Conservation (phyloP, 2,888 invertebrate species). For the Scaeva pyrastri region DNA sequence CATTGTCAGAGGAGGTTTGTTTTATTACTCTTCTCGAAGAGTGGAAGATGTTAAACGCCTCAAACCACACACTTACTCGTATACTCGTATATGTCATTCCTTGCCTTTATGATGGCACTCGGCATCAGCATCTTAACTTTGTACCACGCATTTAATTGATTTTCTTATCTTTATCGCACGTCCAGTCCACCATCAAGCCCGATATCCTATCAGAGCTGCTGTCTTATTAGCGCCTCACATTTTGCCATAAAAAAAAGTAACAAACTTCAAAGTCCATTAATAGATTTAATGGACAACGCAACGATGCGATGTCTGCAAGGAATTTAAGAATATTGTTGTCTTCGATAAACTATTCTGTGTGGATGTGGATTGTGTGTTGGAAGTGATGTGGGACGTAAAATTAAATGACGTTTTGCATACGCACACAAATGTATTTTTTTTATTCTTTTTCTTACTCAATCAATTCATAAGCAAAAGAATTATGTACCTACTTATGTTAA, state of each 20-base stretch:
- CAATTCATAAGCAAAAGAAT: conserved; percentile 24
- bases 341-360: not conserved
- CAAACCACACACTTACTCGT: conserved; percentile 9
- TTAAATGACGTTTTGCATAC: conserved; percentile 36
- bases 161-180: conserved; percentile 70
- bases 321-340: conserved; percentile 32
- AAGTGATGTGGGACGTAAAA: conserved; percentile 49
- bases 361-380: conserved; percentile 25
- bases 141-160: conserved; percentile 68
- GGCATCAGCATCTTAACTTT: conserved; percentile 38
- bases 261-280: conserved; percentile 39
- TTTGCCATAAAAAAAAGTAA: not conserved
- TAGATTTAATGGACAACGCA: conserved; percentile 60
- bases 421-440: not conserved
- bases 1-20: conserved; percentile 52
- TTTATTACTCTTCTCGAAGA: too few relatives aligned
- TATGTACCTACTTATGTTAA: not conserved
- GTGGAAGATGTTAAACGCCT: not conserved
- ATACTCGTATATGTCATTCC: conserved; percentile 29
- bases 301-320: conserved; percentile 32
- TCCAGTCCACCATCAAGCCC: conserved; percentile 47
- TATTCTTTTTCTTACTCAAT: conserved; percentile 44
- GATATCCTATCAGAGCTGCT: conserved; percentile 30
- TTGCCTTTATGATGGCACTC: conserved; percentile 30
- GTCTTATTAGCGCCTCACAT: conserved; percentile 33